A percentile compares a stretch with the other conserved stretches of the same genome.
phyloP scores from a whole-genome alignment of 1,140 invertebrate species.

The Stegodyphus mimosarum region DNA sequence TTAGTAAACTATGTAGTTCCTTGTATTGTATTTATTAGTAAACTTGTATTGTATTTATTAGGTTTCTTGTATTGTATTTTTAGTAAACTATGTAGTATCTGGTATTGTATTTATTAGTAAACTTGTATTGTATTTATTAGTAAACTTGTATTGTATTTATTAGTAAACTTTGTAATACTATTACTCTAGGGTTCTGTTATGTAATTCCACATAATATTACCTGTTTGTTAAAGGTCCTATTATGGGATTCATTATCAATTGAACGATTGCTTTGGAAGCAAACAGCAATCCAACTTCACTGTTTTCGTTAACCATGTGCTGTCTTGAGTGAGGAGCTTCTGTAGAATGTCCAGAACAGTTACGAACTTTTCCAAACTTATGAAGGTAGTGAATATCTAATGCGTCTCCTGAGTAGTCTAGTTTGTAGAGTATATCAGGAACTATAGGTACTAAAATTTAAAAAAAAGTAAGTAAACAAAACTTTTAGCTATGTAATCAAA shows the following conservation, averaged over 20 bases:
- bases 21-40: too few relatives aligned
- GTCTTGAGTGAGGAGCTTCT: not conserved
- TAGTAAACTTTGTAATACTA: too few relatives aligned
- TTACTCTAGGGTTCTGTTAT: too few relatives aligned
- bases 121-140: too few relatives aligned
- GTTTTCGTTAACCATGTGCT: slow-evolving; percentile 73
- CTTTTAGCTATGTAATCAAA: too few relatives aligned
- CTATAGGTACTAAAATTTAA: slow-evolving; percentile 78
- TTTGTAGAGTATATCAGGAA: slow-evolving; percentile 81
- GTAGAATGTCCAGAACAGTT: slow-evolving; percentile 1
- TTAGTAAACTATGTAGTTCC: too few relatives aligned
- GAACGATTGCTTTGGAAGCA: slow-evolving; percentile 87
- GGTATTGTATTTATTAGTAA: too few relatives aligned
- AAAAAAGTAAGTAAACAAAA: too few relatives aligned
- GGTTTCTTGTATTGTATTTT: too few relatives aligned
- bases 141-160: too few relatives aligned
- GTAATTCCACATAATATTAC: slow-evolving; percentile 62
- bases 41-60: too few relatives aligned
- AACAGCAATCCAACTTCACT: slow-evolving; percentile 82
- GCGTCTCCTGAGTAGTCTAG: slow-evolving; percentile 48
- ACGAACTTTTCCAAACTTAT: not conserved
- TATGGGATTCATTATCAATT: slow-evolving; percentile 85
- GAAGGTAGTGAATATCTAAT: not conserved
- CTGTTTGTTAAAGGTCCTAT: slow-evolving; percentile 78
- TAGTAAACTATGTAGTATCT: too few relatives aligned